phyloP scores from a whole-genome alignment of 2,797 vertebrate genomes.

The Monodelphis domestica region DNA sequence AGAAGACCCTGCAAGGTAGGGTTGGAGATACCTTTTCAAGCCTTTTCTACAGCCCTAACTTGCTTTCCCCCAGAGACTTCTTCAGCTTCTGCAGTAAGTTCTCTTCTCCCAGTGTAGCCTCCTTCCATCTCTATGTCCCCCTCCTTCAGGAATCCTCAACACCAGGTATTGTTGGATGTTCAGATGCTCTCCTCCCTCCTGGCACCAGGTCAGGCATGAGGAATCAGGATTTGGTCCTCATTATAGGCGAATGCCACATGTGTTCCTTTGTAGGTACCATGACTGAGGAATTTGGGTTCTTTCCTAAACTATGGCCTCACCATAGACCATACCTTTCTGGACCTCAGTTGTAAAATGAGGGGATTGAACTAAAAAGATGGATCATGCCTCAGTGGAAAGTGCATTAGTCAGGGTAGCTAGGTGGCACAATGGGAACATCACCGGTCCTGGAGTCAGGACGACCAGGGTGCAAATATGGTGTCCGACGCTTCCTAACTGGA shows the following conservation, averaged over 20 bases:
- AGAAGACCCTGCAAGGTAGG: neutral
- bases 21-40: neutral
- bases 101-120: neutral
- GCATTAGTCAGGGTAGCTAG: too few species aligned
- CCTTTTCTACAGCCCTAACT: neutral
- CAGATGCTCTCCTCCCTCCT: neutral
- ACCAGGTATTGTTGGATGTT: neutral
- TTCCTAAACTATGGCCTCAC: neutral
- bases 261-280: neutral
- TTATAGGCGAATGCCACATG: neutral
- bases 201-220: neutral
- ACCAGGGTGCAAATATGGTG: too few species aligned
- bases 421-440: too few species aligned
- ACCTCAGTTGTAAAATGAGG: neutral
- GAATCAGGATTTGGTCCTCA: neutral
- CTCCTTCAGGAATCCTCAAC: neutral
- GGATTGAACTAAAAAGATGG: neutral
- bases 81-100: neutral
- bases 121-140: neutral
- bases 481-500: too few species aligned
- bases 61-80: neutral
- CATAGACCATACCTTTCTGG: neutral
- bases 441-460: too few species aligned
- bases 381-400: neutral
- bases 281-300: neutral